Conservation (phyloP, 1,140 invertebrate genomes). For the Bombus turneri region DNA sequence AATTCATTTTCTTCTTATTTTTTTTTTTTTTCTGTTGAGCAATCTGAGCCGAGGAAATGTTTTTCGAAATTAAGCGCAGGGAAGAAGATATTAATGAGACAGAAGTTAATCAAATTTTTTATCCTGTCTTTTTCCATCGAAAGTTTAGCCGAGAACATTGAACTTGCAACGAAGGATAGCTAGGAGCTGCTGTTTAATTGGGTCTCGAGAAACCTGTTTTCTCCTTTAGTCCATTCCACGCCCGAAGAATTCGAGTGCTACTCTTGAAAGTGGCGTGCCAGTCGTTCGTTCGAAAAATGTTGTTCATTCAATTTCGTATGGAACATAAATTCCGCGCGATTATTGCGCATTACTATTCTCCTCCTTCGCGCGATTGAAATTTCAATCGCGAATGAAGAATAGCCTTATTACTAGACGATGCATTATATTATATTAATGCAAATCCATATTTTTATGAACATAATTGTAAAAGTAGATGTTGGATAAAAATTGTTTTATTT, state of each 20-base stretch:
- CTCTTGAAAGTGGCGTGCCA: constrained; percentile 7
- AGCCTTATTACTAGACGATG: too few species aligned
- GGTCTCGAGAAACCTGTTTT: constrained; percentile 43
- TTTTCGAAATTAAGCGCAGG: background rate
- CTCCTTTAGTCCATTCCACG: constrained; percentile 34
- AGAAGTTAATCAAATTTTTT: background rate
- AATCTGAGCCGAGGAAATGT: background rate
- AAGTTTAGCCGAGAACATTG: constrained; percentile 41
- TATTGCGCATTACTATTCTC: background rate
- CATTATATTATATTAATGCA: too few species aligned
- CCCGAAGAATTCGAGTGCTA: constrained; percentile 10
- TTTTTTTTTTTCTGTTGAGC: accelerated
- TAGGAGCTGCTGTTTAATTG: constrained; percentile 25
- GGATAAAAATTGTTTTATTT: too few species aligned
- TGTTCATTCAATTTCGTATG: background rate
- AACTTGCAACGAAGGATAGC: constrained; percentile 41
- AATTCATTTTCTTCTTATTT: background rate
- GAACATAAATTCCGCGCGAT: background rate
- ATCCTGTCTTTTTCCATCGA: background rate
- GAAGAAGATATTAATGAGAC: background rate
- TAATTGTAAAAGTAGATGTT: too few species aligned
- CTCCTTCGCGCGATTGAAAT: background rate
- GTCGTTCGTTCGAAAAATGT: background rate
- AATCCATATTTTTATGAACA: too few species aligned
- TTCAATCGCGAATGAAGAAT: too few species aligned